These are phyloP conservation scores for Microvelia longipes DNA, from an alignment of 1,140 invertebrate species.

Conservation along the genomic window DNA sequence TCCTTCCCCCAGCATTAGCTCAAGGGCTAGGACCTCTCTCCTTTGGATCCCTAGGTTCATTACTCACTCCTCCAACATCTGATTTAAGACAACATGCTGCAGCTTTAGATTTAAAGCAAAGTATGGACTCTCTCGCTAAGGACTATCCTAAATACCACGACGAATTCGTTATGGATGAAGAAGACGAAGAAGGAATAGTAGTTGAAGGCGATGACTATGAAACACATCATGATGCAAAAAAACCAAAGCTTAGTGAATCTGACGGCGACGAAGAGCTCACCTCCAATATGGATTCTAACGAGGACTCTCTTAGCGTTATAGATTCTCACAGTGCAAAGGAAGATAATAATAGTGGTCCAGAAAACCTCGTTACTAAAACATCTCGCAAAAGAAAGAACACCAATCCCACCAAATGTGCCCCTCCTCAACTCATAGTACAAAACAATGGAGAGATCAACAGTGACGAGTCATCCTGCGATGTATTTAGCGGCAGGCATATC, in stretches of 20 bases:
- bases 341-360: slow-evolving; percentile 29
- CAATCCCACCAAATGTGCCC: slow-evolving; percentile 71
- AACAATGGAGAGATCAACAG: slow-evolving; percentile 43
- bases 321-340: slow-evolving; percentile 38
- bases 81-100: slow-evolving; percentile 45
- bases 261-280: slow-evolving; percentile 47
- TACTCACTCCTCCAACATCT: slow-evolving; percentile 48
- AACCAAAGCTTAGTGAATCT: slow-evolving; percentile 39
- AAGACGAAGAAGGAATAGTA: slow-evolving; percentile 44
- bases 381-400: slow-evolving; percentile 73
- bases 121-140: slow-evolving; percentile 36
- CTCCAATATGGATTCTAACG: slow-evolving; percentile 55
- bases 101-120: slow-evolving; percentile 50
- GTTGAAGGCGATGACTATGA: slow-evolving; percentile 45
- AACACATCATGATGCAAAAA: slow-evolving; percentile 34
- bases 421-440: slow-evolving; percentile 32
- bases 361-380: slow-evolving; percentile 27
- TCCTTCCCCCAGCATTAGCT: slow-evolving; percentile 54
- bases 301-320: slow-evolving; percentile 45
- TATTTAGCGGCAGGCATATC: slow-evolving; percentile 30
- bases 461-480: slow-evolving; percentile 47
- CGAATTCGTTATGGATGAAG: slow-evolving; percentile 33
- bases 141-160: slow-evolving; percentile 29
- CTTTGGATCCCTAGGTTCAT: slow-evolving; percentile 57
- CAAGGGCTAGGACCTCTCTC: slow-evolving; percentile 46